phyloP scores from a whole-genome alignment of 2,888 invertebrate genomes.

The Plutella xylostella region DNA sequence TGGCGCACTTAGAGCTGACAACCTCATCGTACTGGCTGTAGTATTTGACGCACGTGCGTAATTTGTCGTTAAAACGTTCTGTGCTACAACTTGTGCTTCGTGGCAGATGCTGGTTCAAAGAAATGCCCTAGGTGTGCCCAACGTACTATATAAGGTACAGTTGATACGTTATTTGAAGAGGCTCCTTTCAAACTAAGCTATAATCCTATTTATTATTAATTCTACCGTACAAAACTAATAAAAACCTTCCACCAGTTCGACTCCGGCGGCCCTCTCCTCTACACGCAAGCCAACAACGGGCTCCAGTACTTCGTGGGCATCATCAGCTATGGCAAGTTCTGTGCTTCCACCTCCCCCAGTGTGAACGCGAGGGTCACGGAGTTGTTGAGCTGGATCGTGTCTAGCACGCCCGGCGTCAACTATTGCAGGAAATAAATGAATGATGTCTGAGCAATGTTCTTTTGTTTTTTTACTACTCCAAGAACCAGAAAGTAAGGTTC shows the following conservation, averaged over 20 bases:
- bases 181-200: not conserved
- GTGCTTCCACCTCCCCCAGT: conserved; percentile 59
- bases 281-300: conserved; percentile 18
- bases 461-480: not conserved
- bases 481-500: too few species aligned
- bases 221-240: not conserved
- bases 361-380: conserved; percentile 68
- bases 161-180: not conserved
- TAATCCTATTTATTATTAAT: not conserved
- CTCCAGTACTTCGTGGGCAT: conserved; percentile 54
- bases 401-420: conserved; percentile 25
- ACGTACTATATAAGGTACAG: too few species aligned
- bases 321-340: conserved; percentile 67
- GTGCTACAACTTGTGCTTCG: too few species aligned
- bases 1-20: too few species aligned
- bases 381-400: conserved; percentile 66
- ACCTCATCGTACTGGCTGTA: too few species aligned
- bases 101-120: too few species aligned
- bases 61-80: too few species aligned
- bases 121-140: too few species aligned
- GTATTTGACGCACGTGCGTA: too few species aligned
- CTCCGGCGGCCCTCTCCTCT: conserved; percentile 69
- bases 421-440: conserved; percentile 35
- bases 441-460: not conserved
- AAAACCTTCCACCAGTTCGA: conserved; percentile 33